Conservation (phyloP, 2,113 vertebrate genomes). For the Campylomormyrus numenius region DNA sequence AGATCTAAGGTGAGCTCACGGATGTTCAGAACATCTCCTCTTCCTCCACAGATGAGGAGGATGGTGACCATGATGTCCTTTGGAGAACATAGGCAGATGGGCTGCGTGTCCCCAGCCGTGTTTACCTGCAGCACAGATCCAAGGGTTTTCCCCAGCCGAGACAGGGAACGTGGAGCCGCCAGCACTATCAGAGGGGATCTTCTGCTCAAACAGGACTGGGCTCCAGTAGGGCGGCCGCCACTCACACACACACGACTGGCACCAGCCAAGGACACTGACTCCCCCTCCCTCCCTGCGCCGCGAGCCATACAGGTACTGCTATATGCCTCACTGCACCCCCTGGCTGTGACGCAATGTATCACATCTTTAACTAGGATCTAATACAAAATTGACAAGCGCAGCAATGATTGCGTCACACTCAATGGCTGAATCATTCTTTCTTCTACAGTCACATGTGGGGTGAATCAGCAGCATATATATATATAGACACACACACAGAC, state of each 20-base stretch:
- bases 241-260: conserved; percentile 54
- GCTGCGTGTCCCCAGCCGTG: not conserved
- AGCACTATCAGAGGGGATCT: conserved; percentile 54
- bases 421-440: not conserved
- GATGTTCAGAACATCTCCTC: not conserved
- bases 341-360: not conserved
- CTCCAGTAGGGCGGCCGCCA: conserved; percentile 51
- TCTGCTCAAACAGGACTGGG: conserved; percentile 61
- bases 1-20: not conserved
- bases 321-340: not conserved
- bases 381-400: not conserved
- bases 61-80: not conserved
- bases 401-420: not conserved
- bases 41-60: not conserved
- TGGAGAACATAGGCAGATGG: not conserved
- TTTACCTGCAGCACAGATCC: not conserved
- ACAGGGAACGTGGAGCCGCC: not conserved
- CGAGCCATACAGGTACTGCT: conserved; percentile 20
- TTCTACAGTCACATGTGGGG: not conserved
- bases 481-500: no score
- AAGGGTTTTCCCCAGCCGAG: not conserved
- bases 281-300: conserved; percentile 4
- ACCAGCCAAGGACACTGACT: conserved; percentile 45
- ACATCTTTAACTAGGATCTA: not conserved
- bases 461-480: not conserved